Evolutionary conservation across 2,797 vertebrate species (phyloP).

Genomic region (Parauchenoglanis punctatus): DNA sequence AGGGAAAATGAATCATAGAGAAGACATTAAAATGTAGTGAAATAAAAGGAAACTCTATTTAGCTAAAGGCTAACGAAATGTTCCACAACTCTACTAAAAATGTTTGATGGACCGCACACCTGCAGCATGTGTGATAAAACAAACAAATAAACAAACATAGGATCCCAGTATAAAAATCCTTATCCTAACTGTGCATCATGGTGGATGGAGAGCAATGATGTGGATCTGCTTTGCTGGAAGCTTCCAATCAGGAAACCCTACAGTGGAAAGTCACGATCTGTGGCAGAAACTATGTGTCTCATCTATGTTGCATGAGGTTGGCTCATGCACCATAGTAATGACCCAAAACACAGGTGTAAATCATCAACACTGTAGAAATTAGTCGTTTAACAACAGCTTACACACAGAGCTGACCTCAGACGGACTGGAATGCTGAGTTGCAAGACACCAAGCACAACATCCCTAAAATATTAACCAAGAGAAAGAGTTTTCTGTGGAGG

Average conservation of each 20-base stretch:
- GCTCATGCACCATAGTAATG: neutral
- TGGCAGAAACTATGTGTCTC: neutral
- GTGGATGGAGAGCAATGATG: neutral
- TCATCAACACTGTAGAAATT: slow-evolving; percentile 6
- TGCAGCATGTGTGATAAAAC: neutral
- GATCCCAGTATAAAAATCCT: neutral
- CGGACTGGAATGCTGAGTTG: neutral
- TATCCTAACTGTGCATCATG: neutral
- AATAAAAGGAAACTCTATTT: neutral
- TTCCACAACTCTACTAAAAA: neutral
- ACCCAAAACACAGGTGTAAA: neutral
- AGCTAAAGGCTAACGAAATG: neutral
- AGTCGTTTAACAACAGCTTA: neutral
- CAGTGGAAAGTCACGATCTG: neutral
- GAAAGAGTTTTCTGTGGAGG: neutral
- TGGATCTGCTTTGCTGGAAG: neutral
- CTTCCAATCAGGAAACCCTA: neutral
- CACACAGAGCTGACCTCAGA: neutral
- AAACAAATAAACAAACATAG: neutral
- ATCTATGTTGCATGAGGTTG: neutral
- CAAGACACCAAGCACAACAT: neutral
- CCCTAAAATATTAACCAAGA: neutral
- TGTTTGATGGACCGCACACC: too few species aligned
- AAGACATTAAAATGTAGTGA: too few species aligned
- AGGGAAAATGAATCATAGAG: neutral